Evolutionary conservation across 2,797 vertebrate genomes (phyloP), one percentile per base, ranked within the genome.

Genomic region (Chiroxiphia lanceolata): DNA sequence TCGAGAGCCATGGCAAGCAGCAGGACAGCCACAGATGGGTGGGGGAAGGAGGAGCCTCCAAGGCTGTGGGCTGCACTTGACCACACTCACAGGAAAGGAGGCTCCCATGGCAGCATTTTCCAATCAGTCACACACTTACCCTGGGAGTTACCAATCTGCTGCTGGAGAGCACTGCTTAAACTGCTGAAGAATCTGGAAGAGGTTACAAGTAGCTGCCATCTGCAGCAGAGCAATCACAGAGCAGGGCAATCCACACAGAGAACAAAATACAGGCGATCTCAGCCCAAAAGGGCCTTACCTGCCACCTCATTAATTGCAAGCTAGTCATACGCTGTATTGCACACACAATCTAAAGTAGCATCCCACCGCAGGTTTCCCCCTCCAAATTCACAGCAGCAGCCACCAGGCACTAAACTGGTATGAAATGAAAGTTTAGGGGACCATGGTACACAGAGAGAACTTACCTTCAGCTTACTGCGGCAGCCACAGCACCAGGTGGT

Each of bases 401-500:
- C 27, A 47, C 8, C 42, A 44, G 36, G n/a, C 59, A 67, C 6
- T 54, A 8, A 50, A 23, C 18, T 45, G 47, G 22, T 63, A 51
- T 3, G 27, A 79, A 79, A 54, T 5, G 17, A 50, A 54, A 75
- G 21, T 38, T 72, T 18, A 80, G 44, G n/a, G 19, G 40, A 29
- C 54, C 4, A 5, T 10, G 26, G 48, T 16, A 8, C 3, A 2
- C 60, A 83, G 34, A 53, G 12, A 23, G 84, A 94, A 75, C 53
- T 83, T 74, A 22, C 15, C 36, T 60, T 85, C 44, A 31, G 40
- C 44, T 85, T 48, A 59, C 67, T 36, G 9, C 0, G 0, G 31
- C 1, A 0, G 34, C 78, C 72, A 15, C 1, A 0, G 56, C 7
- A 16, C 45, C 12, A 1, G 29, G 6, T 31, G 3, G 29, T 71